Conservation (phyloP, 2,888 invertebrate species). For the Pinctada fucata region DNA sequence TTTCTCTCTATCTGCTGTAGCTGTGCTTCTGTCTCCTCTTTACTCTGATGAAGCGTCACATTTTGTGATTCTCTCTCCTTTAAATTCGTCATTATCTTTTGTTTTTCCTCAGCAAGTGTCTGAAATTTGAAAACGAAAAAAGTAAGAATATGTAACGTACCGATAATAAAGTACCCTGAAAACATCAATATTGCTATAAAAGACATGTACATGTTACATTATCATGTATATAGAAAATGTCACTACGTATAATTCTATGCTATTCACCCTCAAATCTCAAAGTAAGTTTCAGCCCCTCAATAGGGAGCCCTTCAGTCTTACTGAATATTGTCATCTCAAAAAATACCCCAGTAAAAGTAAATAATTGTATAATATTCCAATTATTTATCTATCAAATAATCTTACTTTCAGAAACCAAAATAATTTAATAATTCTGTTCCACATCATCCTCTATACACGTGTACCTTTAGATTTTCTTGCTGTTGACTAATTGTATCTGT, state of each 20-base stretch:
- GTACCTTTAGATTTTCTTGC: constrained; percentile 58
- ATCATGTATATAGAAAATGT: background rate
- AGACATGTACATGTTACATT: background rate
- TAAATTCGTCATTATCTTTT: constrained; percentile 72
- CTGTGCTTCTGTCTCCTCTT: constrained; percentile 67
- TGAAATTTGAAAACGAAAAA: constrained; percentile 44
- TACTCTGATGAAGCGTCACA: constrained; percentile 72
- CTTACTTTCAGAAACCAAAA: no score
- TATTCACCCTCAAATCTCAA: background rate
- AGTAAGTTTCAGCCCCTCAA: background rate
- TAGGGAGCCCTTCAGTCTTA: no score
- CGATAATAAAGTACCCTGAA: background rate
- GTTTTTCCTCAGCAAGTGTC: constrained; percentile 75
- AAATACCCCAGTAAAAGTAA: no score
- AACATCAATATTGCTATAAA: background rate
- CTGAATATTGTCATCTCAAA: no score
- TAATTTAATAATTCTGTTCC: no score
- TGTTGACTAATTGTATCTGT: constrained; percentile 56
- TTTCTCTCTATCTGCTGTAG: constrained; percentile 75
- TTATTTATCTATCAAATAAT: no score
- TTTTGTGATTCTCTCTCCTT: constrained; percentile 67
- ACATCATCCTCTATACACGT: no score
- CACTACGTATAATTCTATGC: background rate
- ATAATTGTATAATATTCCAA: no score
- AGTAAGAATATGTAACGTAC: background rate